A percentile compares a stretch with the other conserved stretches of the same genome.
phyloP scores from a whole-genome alignment of 2,113 vertebrate species.

The Xenopus laevis region DNA sequence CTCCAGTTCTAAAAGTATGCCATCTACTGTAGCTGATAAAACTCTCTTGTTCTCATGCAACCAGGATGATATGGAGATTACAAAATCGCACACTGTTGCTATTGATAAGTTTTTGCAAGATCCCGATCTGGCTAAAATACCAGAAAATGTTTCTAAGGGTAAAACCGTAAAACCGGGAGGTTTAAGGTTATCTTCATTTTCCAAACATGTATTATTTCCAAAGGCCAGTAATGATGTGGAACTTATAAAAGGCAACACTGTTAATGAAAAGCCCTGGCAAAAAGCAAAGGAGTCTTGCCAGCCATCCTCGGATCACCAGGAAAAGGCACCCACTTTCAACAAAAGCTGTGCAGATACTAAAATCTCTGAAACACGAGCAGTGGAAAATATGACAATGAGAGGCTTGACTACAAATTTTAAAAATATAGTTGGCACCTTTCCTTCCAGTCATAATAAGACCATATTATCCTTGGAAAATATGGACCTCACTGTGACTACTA shows the following conservation, averaged over 20 bases:
- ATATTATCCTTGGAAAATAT: no score
- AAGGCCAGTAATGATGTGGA: constrained; percentile 55
- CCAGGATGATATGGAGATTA: constrained; percentile 22
- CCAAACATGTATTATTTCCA: constrained; percentile 19
- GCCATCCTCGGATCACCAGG: no score
- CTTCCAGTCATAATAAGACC: no score
- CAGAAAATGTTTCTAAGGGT: neutral
- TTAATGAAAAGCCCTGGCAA: constrained; percentile 36
- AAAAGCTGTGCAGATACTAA: no score
- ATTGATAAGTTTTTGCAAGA: constrained; percentile 25
- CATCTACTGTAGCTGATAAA: neutral
- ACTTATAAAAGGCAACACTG: constrained; percentile 51
- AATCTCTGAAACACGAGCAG: no score
- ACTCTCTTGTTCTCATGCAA: constrained; percentile 1
- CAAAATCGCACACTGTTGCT: constrained; percentile 17
- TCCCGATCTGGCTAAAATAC: neutral
- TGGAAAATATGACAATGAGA: no score
- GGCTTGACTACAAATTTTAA: no score
- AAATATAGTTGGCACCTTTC: no score
- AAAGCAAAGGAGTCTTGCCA: neutral
- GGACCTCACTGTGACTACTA: neutral
- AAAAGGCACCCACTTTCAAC: no score
- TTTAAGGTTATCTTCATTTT: constrained; percentile 6
- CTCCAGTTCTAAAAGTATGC: neutral
- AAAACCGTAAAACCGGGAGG: neutral